Evolutionary conservation across 2,888 invertebrate species (phyloP).

Genomic region (Octodonta nipae): DNA sequence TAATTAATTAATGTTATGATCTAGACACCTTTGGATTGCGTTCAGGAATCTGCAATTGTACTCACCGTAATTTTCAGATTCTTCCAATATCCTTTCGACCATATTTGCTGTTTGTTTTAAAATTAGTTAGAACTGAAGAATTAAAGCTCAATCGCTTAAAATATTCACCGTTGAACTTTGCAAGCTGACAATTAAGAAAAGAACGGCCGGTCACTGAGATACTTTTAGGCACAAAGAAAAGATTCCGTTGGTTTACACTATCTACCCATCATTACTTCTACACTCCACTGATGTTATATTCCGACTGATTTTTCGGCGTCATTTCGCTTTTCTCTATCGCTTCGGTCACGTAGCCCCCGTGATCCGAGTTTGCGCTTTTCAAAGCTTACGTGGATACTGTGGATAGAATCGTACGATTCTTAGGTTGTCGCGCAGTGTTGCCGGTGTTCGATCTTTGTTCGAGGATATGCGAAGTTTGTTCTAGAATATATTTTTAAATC

Average conservation of each 20-base stretch:
- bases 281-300: conserved; percentile 33
- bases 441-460: too few species aligned
- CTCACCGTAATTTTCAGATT: conserved; percentile 42
- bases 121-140: too few species aligned
- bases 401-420: too few species aligned
- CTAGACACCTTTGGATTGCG: too few species aligned
- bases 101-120: conserved; percentile 28
- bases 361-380: too few species aligned
- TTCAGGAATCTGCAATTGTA: conserved; percentile 13
- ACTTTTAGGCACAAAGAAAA: conserved; percentile 29
- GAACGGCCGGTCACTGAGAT: conserved; percentile 25
- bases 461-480: too few species aligned
- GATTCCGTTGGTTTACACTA: conserved; percentile 29
- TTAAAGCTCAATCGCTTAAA: too few species aligned
- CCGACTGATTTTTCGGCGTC: conserved; percentile 26
- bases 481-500: too few species aligned
- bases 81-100: conserved; percentile 56
- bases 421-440: too few species aligned
- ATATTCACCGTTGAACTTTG: conserved; percentile 6
- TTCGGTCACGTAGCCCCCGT: conserved; percentile 22
- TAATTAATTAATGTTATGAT: too few species aligned
- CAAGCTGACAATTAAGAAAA: conserved; percentile 13
- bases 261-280: conserved; percentile 29
- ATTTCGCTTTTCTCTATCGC: conserved; percentile 8
- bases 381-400: too few species aligned